A percentile compares a stretch with the other conserved stretches of the same genome.
These are phyloP conservation scores for Dendropsophus ebraccatus DNA, from an alignment of 2,113 vertebrate genomes.

Conservation along the genomic window DNA sequence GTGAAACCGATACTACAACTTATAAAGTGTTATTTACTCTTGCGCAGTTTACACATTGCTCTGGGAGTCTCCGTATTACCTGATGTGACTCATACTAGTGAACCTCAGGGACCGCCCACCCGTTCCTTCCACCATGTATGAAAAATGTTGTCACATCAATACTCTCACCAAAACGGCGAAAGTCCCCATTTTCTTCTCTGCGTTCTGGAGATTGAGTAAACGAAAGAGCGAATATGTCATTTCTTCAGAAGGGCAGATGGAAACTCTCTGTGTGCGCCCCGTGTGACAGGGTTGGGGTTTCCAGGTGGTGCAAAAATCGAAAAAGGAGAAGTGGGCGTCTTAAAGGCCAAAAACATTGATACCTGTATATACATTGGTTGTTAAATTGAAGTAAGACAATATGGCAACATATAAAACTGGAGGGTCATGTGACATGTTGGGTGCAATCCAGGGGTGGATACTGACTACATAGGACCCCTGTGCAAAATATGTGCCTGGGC, in stretches of 20 bases:
- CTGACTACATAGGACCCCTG: no score
- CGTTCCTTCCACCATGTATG: not conserved
- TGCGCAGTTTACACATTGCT: not conserved
- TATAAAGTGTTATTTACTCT: not conserved
- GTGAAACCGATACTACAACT: not conserved
- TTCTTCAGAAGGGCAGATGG: not conserved
- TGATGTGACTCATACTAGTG: not conserved
- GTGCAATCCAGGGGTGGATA: no score
- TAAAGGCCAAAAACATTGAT: not conserved
- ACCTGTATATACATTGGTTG: not conserved
- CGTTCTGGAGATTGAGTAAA: not conserved
- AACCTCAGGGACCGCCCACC: not conserved
- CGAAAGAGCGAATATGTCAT: not conserved
- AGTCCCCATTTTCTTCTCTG: not conserved
- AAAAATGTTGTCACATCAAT: not conserved
- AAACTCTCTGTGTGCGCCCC: not conserved
- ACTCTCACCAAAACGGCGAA: constrained; percentile 6
- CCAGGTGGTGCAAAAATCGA: not conserved
- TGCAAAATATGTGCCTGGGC: no score
- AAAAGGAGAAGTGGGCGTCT: constrained; percentile 24
- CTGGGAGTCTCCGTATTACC: not conserved
- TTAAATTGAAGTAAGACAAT: not conserved
- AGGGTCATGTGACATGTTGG: no score
- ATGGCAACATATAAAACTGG: no score
- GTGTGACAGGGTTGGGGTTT: not conserved